Evolutionary conservation across 2,888 invertebrate genomes (phyloP).

Genomic region (Dryadula phaetusa): DNA sequence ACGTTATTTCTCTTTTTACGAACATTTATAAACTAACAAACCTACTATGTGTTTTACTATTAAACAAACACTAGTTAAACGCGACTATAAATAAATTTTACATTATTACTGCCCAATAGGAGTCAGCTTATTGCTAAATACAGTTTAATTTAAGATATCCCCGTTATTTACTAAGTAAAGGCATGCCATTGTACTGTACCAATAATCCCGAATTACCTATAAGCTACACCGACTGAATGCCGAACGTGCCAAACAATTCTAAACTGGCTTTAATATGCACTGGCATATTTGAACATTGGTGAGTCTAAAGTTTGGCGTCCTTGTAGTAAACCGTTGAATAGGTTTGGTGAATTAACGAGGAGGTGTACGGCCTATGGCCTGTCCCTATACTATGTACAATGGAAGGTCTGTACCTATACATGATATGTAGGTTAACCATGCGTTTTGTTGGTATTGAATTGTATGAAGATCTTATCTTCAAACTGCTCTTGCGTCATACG

Average conservation of each 20-base stretch:
- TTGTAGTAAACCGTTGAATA: slow-evolving; percentile 53
- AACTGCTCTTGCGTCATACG: neutral
- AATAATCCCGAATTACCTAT: slow-evolving; percentile 37
- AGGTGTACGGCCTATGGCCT: slow-evolving; percentile 57
- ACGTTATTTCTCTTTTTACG: neutral
- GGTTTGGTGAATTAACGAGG: slow-evolving; percentile 57
- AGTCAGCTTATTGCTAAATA: slow-evolving; percentile 11
- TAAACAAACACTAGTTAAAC: neutral
- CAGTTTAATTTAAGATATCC: slow-evolving; percentile 23
- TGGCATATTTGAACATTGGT: slow-evolving; percentile 43
- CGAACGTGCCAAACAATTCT: slow-evolving; percentile 35
- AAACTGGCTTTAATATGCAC: slow-evolving; percentile 42
- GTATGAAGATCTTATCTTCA: neutral
- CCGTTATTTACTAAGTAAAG: slow-evolving; percentile 25
- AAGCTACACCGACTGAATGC: slow-evolving; percentile 28
- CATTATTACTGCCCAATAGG: neutral
- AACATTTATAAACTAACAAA: neutral
- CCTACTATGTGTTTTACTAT: neutral
- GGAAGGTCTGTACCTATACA: neutral
- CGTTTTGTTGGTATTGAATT: neutral
- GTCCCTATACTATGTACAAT: slow-evolving; percentile 59
- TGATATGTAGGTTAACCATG: neutral
- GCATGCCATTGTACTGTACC: slow-evolving; percentile 22
- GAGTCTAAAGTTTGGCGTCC: slow-evolving; percentile 42
- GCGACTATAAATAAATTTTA: neutral